phyloP scores from a whole-genome alignment of 30 jellyfish, hydroid and myxozoan species.

The Rhopilema esculentum region DNA sequence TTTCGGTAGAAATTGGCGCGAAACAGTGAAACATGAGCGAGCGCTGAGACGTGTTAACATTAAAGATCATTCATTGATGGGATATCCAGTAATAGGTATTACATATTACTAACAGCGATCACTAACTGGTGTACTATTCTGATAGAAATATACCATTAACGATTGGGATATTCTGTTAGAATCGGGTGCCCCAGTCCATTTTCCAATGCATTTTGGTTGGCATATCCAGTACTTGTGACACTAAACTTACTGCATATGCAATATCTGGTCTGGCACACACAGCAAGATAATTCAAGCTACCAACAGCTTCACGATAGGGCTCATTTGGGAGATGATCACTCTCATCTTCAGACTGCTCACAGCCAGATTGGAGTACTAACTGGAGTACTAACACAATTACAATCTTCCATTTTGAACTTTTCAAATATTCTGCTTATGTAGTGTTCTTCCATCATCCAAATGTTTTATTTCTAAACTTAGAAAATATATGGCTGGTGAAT shows the following conservation, averaged over 20 bases:
- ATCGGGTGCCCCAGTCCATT: constrained; percentile 21
- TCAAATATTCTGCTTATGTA: constrained; percentile 41
- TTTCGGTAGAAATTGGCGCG: too few relatives aligned
- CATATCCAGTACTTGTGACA: constrained; percentile 45
- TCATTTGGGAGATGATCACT: too few relatives aligned
- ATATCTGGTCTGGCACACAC: constrained; percentile 61
- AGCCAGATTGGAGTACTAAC: constrained; percentile 28
- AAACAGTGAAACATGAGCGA: too few relatives aligned
- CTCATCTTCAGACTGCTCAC: constrained; percentile 51
- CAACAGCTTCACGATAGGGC: too few relatives aligned
- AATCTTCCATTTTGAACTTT: constrained; percentile 41
- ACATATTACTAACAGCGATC: background rate
- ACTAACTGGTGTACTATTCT: background rate
- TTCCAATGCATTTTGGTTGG: constrained; percentile 67
- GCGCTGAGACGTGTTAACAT: too few relatives aligned
- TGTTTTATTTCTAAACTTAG: constrained; percentile 58
- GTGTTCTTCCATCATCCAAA: constrained; percentile 63
- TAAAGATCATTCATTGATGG: background rate
- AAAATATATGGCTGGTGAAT: constrained; percentile 61
- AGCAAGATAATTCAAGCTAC: constrained; percentile 43
- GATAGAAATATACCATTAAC: background rate
- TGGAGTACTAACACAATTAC: constrained; percentile 58
- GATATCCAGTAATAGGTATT: background rate
- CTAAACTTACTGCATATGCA: constrained; percentile 58
- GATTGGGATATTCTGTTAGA: background rate